Evolutionary conservation across 2,888 invertebrate species (phyloP).

Genomic region (Cephus sareptanus): DNA sequence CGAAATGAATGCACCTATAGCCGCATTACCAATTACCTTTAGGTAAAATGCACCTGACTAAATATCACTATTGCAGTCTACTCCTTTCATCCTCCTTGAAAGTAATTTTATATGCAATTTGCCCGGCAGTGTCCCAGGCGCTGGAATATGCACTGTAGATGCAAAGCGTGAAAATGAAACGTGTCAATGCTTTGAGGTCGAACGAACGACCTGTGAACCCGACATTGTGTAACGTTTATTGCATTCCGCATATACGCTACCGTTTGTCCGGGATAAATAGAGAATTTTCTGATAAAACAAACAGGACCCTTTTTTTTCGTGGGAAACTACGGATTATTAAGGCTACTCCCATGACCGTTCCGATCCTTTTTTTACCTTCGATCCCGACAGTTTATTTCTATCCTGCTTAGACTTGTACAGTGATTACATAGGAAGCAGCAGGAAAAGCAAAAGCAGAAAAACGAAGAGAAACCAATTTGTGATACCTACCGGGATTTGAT

Average conservation of each 20-base stretch:
- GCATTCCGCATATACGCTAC: conserved; percentile 16
- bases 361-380: background rate
- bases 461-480: background rate
- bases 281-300: background rate
- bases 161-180: background rate
- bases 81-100: background rate
- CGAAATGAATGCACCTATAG: background rate
- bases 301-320: background rate
- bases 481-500: background rate
- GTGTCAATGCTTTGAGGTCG: conserved; percentile 23
- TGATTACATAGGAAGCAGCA: background rate
- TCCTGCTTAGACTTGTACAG: background rate
- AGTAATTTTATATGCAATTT: background rate
- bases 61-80: background rate
- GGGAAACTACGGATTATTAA: background rate
- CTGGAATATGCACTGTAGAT: background rate
- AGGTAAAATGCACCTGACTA: background rate
- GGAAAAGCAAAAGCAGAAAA: background rate
- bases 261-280: conserved; percentile 17
- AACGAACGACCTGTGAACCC: conserved; percentile 28
- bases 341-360: background rate
- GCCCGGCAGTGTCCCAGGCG: background rate
- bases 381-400: background rate
- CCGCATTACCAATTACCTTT: background rate
- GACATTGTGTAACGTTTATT: conserved; percentile 28